phyloP scores from a whole-genome alignment of 2,888 invertebrate genomes.

The Marronus borbonicus region DNA sequence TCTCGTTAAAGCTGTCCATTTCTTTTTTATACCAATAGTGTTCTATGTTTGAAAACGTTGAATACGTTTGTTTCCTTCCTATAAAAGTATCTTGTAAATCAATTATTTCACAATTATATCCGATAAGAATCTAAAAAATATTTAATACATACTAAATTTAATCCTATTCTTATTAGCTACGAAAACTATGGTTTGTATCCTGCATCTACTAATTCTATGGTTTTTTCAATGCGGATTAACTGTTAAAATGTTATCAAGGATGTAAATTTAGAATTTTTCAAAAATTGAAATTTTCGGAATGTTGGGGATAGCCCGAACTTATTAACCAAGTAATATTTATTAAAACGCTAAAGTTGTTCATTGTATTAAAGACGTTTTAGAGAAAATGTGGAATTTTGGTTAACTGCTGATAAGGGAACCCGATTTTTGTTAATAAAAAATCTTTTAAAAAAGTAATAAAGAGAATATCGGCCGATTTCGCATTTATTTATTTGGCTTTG shows the following conservation, averaged over 20 bases:
- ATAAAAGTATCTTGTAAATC: background rate
- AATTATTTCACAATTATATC: background rate
- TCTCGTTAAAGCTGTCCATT: background rate
- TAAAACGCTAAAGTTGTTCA: too few relatives aligned
- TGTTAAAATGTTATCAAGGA: conserved; percentile 13
- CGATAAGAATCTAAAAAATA: background rate
- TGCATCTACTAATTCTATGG: conserved; percentile 23
- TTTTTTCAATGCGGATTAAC: conserved; percentile 4
- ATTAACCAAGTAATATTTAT: too few relatives aligned
- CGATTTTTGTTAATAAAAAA: too few relatives aligned
- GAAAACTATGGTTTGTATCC: conserved; percentile 13
- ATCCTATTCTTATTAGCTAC: conserved; percentile 16
- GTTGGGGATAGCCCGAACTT: too few relatives aligned
- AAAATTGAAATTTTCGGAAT: too few relatives aligned
- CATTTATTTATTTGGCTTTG: too few relatives aligned
- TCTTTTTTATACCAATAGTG: background rate
- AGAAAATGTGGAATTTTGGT: too few relatives aligned
- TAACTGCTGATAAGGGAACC: too few relatives aligned
- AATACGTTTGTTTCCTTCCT: background rate
- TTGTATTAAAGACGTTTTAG: too few relatives aligned
- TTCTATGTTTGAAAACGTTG: background rate
- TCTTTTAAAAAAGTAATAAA: too few relatives aligned
- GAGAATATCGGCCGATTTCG: too few relatives aligned
- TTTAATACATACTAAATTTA: background rate
- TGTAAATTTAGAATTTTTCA: background rate